Evolutionary conservation across 2,113 vertebrate species (phyloP).

Genomic region (Cnemophilus loriae): DNA sequence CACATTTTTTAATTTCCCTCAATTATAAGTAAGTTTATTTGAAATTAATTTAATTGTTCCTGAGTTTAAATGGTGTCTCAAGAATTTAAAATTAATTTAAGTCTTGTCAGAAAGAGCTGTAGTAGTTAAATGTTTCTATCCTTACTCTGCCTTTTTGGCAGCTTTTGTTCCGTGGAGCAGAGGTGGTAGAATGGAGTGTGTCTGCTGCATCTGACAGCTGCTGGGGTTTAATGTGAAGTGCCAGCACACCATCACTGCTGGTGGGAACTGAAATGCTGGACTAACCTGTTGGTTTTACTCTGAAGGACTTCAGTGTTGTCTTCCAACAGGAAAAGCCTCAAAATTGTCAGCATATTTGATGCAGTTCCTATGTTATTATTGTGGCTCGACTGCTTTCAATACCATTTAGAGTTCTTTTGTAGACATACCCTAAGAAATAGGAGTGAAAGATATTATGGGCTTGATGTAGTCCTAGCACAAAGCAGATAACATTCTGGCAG

Average conservation of each 20-base stretch:
- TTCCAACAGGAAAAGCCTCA: not conserved
- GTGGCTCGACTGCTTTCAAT: accelerated
- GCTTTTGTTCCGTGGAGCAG: not conserved
- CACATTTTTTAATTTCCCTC: not conserved
- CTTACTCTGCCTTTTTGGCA: not conserved
- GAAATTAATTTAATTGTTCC: not conserved
- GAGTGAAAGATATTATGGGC: not conserved
- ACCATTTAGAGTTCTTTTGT: not conserved
- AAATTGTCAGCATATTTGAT: not conserved
- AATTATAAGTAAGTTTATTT: not conserved
- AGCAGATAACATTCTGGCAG: not conserved
- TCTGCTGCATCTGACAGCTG: not conserved
- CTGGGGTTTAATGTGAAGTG: not conserved
- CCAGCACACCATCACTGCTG: not conserved
- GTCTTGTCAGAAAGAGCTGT: not conserved
- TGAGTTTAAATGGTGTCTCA: not conserved
- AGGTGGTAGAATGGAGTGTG: not conserved
- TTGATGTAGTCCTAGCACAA: not conserved
- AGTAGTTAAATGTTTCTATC: not conserved
- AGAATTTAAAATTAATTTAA: not conserved
- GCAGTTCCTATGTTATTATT: not conserved
- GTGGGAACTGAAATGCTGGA: not conserved
- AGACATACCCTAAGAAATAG: not conserved
- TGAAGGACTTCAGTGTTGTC: not conserved
- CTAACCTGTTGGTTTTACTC: not conserved